Evolutionary conservation across 2,797 vertebrate species (phyloP), one percentile per base, ranked within the genome.

Genomic region (Anguilla obscura): DNA sequence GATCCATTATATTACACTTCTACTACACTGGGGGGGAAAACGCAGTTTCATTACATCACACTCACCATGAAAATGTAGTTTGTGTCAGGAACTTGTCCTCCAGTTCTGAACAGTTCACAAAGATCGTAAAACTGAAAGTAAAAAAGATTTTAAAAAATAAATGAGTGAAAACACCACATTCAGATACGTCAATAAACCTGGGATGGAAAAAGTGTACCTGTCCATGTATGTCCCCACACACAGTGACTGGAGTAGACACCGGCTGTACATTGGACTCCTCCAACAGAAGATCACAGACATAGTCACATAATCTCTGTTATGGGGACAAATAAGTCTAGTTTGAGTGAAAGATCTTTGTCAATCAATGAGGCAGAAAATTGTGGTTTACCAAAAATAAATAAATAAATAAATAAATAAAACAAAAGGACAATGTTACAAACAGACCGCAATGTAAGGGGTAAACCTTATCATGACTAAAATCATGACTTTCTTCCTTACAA

Each of bases 241-340:
- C 98, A 60, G 98, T 99, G 88, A 99, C 98, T 89, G 98, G 98
- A 58, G 98, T 99, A 60, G 98, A 99, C 74, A 99, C 98, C 3
- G 98, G 98, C 92, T 99, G 98, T 85, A 99, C 98, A 69, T 99
- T 99, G 86, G 98, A 99, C 93, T 99, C 98, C 94, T 99, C 98
- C 92, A 99, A 96, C 24, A 99, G 96, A 60, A 99, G 96, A 91
- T 99, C 98, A 90, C 98, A 99, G 36, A 99, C 98, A 66, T 99
- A 99, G 93, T 99, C 98, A 92, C 98, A 99, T 88, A 99, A 96
- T 91, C 98, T 96, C 98, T 99, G 92, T 76, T 92, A 91, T 71
- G 52, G 71, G 74, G 5, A 79, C 12, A 79, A 36, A 76, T 16
- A 79, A 40, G 8, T 33, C 16, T 76, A 6, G 27, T 36, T 76